Percentiles rank a stretch among this genome's conserved stretches.
Evolutionary conservation across 2,888 invertebrate species (phyloP).

Genomic region (Epirrhoe tristata): DNA sequence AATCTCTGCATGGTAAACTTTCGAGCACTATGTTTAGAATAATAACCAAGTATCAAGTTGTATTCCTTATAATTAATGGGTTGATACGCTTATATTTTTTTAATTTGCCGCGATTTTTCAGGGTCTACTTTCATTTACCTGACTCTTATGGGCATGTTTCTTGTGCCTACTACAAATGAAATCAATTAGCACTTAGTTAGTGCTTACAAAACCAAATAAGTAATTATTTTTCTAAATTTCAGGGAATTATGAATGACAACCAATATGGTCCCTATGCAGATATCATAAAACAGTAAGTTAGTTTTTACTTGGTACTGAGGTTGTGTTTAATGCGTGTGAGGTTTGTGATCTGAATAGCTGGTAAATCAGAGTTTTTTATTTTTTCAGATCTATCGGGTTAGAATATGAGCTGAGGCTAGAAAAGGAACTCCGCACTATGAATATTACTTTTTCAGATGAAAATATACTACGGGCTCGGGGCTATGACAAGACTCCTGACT

Average conservation of each 20-base stretch:
- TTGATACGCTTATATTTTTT: too few relatives aligned
- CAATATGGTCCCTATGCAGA: slow-evolving; percentile 94
- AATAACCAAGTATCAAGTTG: too few relatives aligned
- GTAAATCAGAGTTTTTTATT: background rate
- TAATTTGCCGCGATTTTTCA: too few relatives aligned
- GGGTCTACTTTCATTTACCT: background rate
- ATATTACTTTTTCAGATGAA: slow-evolving; percentile 88
- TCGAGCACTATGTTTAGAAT: too few relatives aligned
- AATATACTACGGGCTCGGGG: slow-evolving; percentile 91
- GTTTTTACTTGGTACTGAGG: background rate
- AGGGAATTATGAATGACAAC: slow-evolving; percentile 93
- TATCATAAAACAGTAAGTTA: slow-evolving; percentile 89
- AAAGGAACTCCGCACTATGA: slow-evolving; percentile 82
- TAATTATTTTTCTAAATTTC: slow-evolving; percentile 55
- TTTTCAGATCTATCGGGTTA: slow-evolving; percentile 90
- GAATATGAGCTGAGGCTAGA: slow-evolving; percentile 93
- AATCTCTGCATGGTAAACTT: too few relatives aligned
- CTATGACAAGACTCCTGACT: slow-evolving; percentile 98
- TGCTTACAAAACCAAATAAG: too few relatives aligned
- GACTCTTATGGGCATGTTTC: background rate
- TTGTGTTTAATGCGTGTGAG: background rate
- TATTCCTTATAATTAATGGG: too few relatives aligned
- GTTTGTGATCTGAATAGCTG: background rate
- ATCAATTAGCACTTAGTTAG: too few relatives aligned
- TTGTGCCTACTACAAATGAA: background rate